These are phyloP conservation scores for Monomorium pharaonis DNA, from an alignment of 1,140 invertebrate genomes.

Conservation along the genomic window DNA sequence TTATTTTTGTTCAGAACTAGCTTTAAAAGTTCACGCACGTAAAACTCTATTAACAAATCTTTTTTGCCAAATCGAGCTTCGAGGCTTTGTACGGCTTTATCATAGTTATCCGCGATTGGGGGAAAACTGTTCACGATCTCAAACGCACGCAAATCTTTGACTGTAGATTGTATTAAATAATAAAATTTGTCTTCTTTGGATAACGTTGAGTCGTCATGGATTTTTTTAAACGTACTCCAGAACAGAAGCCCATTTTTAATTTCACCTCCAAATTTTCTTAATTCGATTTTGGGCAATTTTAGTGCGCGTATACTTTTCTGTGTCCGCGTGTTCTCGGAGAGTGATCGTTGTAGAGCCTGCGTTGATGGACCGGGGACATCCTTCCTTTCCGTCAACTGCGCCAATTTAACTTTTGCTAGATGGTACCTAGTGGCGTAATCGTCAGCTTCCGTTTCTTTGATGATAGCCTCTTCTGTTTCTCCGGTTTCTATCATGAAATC, in stretches of 20 bases:
- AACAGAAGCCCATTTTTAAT: background rate
- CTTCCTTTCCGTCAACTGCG: background rate
- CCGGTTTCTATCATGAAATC: background rate
- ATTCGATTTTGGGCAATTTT: background rate
- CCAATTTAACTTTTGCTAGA: background rate
- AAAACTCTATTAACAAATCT: too few relatives aligned
- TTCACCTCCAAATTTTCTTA: background rate
- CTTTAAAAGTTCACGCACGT: too few relatives aligned
- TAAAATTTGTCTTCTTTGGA: conserved; percentile 8
- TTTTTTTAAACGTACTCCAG: background rate
- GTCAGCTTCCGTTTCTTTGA: background rate
- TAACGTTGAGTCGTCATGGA: background rate
- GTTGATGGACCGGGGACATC: background rate
- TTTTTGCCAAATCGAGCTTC: too few relatives aligned
- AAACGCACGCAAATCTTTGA: background rate
- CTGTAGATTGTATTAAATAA: background rate
- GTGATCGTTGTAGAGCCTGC: fast-evolving
- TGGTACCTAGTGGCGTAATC: background rate
- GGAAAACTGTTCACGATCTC: background rate
- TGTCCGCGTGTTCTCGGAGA: too few relatives aligned
- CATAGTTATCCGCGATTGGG: background rate
- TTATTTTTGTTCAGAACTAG: too few relatives aligned
- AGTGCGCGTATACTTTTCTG: background rate
- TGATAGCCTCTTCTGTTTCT: background rate
- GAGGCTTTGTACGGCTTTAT: background rate